A percentile compares a stretch with the other conserved stretches of the same genome.
Conservation (phyloP, 2,797 vertebrate genomes). For the Geotria australis region DNA sequence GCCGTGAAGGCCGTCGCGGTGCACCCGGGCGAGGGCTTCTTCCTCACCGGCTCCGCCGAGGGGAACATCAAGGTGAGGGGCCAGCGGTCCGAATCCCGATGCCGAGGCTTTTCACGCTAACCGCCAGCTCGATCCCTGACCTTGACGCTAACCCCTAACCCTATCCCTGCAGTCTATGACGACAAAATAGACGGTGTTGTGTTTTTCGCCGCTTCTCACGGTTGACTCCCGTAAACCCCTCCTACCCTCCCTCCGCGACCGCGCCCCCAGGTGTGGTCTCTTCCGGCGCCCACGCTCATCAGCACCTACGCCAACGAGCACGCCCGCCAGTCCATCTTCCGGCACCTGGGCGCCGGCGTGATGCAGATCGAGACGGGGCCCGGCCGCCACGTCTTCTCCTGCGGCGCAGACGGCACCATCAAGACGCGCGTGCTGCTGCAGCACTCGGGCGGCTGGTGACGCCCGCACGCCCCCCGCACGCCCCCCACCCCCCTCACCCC, state of each 20-base stretch:
- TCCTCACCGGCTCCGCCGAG: conserved; percentile 85
- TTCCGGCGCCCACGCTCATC: conserved; percentile 34
- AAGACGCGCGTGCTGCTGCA: conserved; percentile 75
- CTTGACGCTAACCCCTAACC: not conserved
- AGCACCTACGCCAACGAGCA: conserved; percentile 65
- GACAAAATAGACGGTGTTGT: too few relatives aligned
- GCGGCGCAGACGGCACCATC: conserved; percentile 88
- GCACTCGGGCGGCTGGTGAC: conserved; percentile 14
- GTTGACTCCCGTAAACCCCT: not conserved
- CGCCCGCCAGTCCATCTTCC: conserved; percentile 75
- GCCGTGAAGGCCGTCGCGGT: conserved; percentile 67
- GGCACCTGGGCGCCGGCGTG: conserved; percentile 85
- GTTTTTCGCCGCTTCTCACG: too few relatives aligned
- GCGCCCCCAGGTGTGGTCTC: conserved; percentile 46
- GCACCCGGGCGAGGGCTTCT: conserved; percentile 50
- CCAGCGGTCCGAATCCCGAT: not conserved
- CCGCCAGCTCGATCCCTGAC: not conserved
- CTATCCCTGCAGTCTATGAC: not conserved
- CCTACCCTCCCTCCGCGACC: not conserved
- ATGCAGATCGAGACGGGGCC: conserved; percentile 86
- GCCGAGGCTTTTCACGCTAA: not conserved
- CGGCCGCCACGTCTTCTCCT: conserved; percentile 72
- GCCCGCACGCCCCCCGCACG: too few relatives aligned
- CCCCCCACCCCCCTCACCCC: too few relatives aligned
- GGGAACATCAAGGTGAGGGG: conserved; percentile 71